phyloP scores from a whole-genome alignment of 2,113 vertebrate species.

The Pomatorhinus ruficollis region DNA sequence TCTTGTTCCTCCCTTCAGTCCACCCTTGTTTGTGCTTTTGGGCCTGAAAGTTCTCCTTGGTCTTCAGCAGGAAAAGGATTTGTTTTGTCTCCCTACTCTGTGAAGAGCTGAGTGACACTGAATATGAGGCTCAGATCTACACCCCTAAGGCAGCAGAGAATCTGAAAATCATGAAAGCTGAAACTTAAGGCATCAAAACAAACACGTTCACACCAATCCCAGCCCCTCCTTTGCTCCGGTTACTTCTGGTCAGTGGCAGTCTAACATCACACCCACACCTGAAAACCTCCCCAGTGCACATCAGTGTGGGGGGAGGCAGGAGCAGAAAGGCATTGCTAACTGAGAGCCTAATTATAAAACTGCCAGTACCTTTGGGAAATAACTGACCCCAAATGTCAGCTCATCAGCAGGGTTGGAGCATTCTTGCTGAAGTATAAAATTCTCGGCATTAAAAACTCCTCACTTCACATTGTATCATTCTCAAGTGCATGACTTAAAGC shows the following conservation, averaged over 20 bases:
- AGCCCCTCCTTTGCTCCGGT: background rate
- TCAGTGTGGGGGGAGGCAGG: background rate
- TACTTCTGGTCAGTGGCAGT: fast-evolving
- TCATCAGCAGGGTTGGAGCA: background rate
- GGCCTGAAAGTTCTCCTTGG: background rate
- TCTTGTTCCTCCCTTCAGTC: background rate
- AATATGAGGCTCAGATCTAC: background rate
- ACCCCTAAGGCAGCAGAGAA: background rate
- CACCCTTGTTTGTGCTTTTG: background rate
- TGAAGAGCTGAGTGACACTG: background rate
- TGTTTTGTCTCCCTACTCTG: background rate
- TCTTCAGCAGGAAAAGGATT: background rate
- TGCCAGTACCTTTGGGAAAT: background rate
- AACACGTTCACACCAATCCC: background rate
- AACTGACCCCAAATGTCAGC: background rate
- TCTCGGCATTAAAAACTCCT: background rate
- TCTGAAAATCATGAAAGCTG: background rate
- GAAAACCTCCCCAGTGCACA: background rate
- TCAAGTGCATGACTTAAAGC: background rate
- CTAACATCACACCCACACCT: background rate
- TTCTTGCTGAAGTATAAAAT: background rate
- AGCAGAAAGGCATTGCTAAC: background rate
- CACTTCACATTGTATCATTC: background rate
- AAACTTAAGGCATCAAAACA: background rate
- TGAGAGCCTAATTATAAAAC: constrained; percentile 8